Conservation (phyloP, 2,113 vertebrate genomes). For the Megaptera novaeangliae region DNA sequence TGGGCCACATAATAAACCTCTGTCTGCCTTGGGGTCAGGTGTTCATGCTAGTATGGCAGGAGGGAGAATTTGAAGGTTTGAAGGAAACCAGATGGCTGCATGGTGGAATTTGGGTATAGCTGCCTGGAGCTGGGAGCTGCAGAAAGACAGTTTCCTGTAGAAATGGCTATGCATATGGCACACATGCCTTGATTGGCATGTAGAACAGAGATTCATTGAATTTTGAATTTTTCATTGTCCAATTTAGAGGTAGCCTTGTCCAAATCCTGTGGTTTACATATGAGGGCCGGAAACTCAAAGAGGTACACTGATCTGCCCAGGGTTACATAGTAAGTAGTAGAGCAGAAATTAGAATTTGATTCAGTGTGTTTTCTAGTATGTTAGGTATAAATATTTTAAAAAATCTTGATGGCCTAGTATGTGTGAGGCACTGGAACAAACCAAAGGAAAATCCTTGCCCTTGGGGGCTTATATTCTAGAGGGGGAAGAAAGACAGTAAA, state of each 20-base stretch:
- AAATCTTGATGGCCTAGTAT: neutral
- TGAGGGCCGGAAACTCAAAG: neutral
- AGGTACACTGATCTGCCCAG: neutral
- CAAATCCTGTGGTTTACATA: neutral
- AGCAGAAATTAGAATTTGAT: neutral
- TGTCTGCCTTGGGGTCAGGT: neutral
- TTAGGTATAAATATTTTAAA: neutral
- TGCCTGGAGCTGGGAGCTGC: neutral
- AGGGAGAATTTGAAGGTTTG: neutral
- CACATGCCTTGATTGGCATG: neutral
- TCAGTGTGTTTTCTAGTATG: neutral
- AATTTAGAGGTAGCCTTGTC: neutral
- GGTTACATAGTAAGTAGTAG: neutral
- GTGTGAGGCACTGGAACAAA: neutral
- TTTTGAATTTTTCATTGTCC: neutral
- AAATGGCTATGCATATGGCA: neutral
- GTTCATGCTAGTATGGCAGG: neutral
- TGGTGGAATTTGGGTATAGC: neutral
- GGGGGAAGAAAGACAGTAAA: neutral
- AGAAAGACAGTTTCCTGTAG: neutral
- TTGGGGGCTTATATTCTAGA: neutral
- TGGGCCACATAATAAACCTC: neutral
- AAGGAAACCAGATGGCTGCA: neutral
- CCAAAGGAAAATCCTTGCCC: neutral
- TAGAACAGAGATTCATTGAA: neutral